Evolutionary conservation across 2,888 invertebrate species (phyloP).

Genomic region (Acanthoscelides obtectus): DNA sequence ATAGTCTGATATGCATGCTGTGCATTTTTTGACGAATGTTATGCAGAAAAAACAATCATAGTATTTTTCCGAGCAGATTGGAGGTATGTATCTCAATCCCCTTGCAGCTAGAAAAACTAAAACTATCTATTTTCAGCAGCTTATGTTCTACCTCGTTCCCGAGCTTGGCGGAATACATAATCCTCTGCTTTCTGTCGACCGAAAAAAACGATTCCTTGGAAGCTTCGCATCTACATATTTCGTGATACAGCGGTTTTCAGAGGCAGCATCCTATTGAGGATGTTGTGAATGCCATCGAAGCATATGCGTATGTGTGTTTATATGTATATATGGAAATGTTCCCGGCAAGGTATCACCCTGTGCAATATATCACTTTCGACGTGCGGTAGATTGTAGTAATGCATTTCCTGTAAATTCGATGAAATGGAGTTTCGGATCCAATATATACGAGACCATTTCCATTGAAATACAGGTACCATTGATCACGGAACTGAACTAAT

Average conservation of each 20-base stretch:
- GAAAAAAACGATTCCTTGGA: not conserved
- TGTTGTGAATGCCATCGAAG: not conserved
- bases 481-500: not conserved
- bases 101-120: too few relatives aligned
- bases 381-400: conserved; percentile 19
- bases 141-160: too few relatives aligned
- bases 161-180: too few relatives aligned
- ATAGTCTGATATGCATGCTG: too few relatives aligned
- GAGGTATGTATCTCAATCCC: too few relatives aligned
- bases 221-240: not conserved
- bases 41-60: too few relatives aligned
- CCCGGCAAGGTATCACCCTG: not conserved
- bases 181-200: too few relatives aligned
- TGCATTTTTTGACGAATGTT: too few relatives aligned
- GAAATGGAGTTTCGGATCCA: conserved; percentile 1
- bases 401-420: conserved; percentile 17
- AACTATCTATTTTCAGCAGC: too few relatives aligned
- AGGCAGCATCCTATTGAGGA: not conserved
- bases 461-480: not conserved
- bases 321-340: not conserved
- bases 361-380: conserved; percentile 16
- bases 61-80: too few relatives aligned
- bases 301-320: not conserved
- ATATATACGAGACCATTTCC: not conserved
- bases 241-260: not conserved